Evolutionary conservation across 2,797 vertebrate species (phyloP).

Genomic region (Eidolon dupreanum): DNA sequence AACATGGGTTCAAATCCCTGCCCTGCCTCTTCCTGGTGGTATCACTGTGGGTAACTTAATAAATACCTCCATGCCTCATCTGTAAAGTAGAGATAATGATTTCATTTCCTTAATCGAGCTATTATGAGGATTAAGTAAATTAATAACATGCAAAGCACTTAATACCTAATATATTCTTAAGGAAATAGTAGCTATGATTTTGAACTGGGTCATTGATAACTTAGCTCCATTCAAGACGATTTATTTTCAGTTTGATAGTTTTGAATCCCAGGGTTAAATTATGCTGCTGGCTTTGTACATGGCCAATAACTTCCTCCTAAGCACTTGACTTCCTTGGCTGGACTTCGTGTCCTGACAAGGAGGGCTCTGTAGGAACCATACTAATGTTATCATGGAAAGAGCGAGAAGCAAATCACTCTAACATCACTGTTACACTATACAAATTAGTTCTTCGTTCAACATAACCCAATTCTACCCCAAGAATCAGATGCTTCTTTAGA

Average conservation of each 20-base stretch:
- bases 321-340: conserved; percentile 8
- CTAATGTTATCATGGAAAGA: background rate
- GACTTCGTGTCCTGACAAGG: background rate
- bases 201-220: conserved; percentile 35
- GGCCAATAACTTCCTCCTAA: conserved; percentile 24
- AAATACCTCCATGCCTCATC: background rate
- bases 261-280: conserved; percentile 21
- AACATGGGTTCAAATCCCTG: background rate
- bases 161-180: background rate
- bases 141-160: background rate
- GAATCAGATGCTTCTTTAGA: background rate
- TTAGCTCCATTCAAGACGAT: background rate
- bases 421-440: background rate
- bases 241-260: background rate
- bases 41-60: background rate
- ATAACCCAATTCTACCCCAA: background rate
- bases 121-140: background rate
- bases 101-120: background rate
- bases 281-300: background rate
- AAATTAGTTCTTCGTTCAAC: background rate
- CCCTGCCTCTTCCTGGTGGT: background rate
- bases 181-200: background rate
- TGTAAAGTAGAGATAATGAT: background rate
- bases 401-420: background rate
- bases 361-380: background rate